phyloP scores from a whole-genome alignment of 1,140 invertebrate genomes.

The Trichonephila clavata region DNA sequence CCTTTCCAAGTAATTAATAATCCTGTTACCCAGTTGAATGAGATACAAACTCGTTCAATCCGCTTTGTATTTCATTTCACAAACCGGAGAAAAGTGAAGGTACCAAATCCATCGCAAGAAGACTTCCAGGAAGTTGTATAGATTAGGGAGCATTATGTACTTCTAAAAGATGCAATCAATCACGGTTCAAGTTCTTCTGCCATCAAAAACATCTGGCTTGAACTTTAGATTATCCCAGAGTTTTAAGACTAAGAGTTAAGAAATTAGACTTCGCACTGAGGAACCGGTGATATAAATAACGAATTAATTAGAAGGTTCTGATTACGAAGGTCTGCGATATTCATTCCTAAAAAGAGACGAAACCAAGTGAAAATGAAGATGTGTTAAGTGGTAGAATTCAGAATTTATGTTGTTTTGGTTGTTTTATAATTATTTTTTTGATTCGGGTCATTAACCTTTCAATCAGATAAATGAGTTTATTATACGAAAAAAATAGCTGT shows the following conservation, averaged over 20 bases:
- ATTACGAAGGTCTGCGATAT: background rate
- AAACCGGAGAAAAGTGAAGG: too few species aligned
- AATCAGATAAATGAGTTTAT: too few species aligned
- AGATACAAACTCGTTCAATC: too few species aligned
- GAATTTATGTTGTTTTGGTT: background rate
- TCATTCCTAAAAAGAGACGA: background rate
- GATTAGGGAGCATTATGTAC: too few species aligned
- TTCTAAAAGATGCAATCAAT: background rate
- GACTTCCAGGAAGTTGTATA: too few species aligned
- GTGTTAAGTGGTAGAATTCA: background rate
- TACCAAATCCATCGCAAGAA: too few species aligned
- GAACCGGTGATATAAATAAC: background rate
- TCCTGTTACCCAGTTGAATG: too few species aligned
- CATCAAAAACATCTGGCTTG: conserved; percentile 36
- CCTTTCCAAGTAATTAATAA: too few species aligned
- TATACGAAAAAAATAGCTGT: too few species aligned
- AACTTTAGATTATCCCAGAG: background rate
- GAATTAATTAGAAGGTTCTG: background rate
- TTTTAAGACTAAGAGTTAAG: background rate
- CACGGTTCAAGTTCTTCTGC: background rate
- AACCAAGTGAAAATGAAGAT: background rate
- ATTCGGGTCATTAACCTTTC: too few species aligned
- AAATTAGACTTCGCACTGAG: background rate
- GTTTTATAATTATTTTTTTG: background rate
- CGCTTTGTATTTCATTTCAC: too few species aligned